Evolutionary conservation across 2,888 invertebrate genomes (phyloP).

Genomic region (Syrista parreyssii): DNA sequence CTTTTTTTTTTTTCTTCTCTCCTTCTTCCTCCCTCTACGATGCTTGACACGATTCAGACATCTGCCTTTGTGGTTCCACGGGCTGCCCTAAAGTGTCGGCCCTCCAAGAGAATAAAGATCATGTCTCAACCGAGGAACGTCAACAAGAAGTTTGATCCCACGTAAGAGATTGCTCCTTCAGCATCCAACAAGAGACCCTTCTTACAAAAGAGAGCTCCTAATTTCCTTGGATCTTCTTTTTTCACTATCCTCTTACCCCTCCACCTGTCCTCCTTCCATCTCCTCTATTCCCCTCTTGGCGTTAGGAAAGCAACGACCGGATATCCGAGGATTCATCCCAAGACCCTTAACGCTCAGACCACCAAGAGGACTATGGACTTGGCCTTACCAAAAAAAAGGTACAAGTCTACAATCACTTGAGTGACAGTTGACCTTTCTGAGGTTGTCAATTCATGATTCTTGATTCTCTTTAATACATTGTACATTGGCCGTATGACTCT

Average conservation of each 20-base stretch:
- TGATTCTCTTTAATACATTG: neutral
- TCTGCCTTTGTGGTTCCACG: constrained; percentile 27
- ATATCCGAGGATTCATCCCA: constrained; percentile 37
- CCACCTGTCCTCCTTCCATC: constrained; percentile 2
- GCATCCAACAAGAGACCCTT: neutral
- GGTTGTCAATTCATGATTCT: neutral
- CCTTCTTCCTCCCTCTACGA: neutral
- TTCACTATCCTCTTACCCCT: constrained; percentile 6
- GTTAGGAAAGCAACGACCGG: constrained; percentile 32
- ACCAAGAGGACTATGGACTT: constrained; percentile 47
- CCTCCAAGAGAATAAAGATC: constrained; percentile 48
- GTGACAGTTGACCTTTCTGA: neutral
- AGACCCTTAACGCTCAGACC: constrained; percentile 32
- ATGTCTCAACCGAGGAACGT: constrained; percentile 48
- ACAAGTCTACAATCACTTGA: neutral
- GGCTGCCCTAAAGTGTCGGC: constrained; percentile 41
- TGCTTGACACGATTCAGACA: constrained; percentile 5
- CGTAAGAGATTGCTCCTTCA: constrained; percentile 36
- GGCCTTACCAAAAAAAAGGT: constrained; percentile 44
- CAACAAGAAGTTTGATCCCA: constrained; percentile 43
- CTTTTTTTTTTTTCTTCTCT: neutral
- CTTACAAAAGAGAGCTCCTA: constrained; percentile 5
- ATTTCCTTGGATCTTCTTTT: constrained; percentile 2
- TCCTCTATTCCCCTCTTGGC: constrained; percentile 14
- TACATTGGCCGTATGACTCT: neutral